These are phyloP conservation scores for Drosophila mimetica DNA, from an alignment of 2,888 invertebrate genomes.

Conservation along the genomic window DNA sequence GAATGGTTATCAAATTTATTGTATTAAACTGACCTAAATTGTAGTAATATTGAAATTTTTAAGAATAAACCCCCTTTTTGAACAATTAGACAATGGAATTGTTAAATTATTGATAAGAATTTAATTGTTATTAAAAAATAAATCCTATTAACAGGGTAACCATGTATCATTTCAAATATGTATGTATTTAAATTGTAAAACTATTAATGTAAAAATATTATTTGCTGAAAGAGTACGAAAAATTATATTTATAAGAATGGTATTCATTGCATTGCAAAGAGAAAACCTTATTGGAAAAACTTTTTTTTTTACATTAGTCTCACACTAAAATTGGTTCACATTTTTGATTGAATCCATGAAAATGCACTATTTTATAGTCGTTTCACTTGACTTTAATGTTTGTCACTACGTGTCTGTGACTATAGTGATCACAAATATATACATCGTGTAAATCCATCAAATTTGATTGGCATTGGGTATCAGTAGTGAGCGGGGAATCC, in stretches of 20 bases:
- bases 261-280: too few relatives aligned
- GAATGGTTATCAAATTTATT: not conserved
- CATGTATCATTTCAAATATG: not conserved
- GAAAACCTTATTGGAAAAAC: too few relatives aligned
- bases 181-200: too few relatives aligned
- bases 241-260: not conserved
- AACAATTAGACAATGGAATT: not conserved
- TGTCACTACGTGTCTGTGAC: too few relatives aligned
- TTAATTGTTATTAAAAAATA: not conserved
- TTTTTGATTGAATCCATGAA: too few relatives aligned
- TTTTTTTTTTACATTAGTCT: too few relatives aligned
- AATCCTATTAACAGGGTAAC: not conserved
- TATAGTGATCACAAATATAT: too few relatives aligned
- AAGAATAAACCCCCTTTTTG: not conserved
- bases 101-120: slow-evolving; percentile 1
- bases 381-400: too few relatives aligned
- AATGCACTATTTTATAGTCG: too few relatives aligned
- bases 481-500: not conserved
- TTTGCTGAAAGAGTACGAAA: not conserved
- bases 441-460: not conserved
- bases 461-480: slow-evolving; percentile 1
- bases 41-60: not conserved
- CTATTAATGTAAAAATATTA: too few relatives aligned
- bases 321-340: too few relatives aligned
- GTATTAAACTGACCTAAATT: not conserved